A percentile compares a stretch with the other conserved stretches of the same genome.
These are phyloP conservation scores for Oenanthe oenanthe DNA, from an alignment of 2,113 vertebrate genomes.

Conservation along the genomic window DNA sequence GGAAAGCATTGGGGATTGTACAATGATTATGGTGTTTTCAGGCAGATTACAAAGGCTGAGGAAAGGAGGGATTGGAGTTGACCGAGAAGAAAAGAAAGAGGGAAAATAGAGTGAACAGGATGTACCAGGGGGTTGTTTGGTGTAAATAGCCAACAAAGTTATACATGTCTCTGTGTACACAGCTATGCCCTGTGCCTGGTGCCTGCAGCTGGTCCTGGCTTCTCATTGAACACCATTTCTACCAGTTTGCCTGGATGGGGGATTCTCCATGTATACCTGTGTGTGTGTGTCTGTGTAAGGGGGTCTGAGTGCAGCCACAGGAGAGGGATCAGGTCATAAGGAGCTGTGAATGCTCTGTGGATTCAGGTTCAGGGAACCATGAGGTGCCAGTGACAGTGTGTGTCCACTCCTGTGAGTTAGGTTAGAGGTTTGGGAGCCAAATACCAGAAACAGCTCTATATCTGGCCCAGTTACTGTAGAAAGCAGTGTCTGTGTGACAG, in stretches of 20 bases:
- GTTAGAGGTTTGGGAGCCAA: background rate
- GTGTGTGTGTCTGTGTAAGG: background rate
- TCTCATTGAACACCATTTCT: background rate
- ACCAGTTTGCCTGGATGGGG: background rate
- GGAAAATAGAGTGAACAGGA: background rate
- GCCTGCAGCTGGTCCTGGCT: background rate
- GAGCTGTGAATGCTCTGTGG: background rate
- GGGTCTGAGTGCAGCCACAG: background rate
- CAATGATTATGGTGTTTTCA: background rate
- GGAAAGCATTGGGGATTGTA: background rate
- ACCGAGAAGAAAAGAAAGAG: background rate
- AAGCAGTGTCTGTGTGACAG: background rate
- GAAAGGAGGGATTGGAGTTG: background rate
- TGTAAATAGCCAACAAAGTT: background rate
- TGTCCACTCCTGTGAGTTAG: no score
- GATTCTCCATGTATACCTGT: no score
- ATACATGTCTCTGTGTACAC: background rate
- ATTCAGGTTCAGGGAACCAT: background rate
- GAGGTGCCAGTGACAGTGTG: background rate
- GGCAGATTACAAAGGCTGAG: background rate
- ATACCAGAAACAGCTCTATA: background rate
- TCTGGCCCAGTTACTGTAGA: background rate
- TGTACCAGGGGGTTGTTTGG: background rate
- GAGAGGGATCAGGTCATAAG: background rate
- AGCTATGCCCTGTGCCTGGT: background rate